phyloP scores from a whole-genome alignment of 2,888 invertebrate species.

The Metallyticus violacea region DNA sequence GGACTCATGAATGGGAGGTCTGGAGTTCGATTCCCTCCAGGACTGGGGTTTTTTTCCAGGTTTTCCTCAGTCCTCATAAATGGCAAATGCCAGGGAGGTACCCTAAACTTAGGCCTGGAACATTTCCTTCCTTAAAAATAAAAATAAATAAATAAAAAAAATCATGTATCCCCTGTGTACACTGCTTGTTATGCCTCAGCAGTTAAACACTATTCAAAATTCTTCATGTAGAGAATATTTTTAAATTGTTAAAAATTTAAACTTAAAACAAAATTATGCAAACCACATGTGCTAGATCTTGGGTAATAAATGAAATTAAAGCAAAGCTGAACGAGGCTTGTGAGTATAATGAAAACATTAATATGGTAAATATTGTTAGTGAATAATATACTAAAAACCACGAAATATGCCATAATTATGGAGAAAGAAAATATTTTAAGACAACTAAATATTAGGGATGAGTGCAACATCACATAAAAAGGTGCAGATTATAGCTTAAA shows the following conservation, averaged over 20 bases:
- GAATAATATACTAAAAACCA: not conserved
- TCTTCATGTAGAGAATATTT: not conserved
- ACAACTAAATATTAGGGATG: not conserved
- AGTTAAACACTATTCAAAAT: too few species aligned
- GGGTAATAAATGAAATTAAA: not conserved
- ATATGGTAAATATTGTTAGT: not conserved
- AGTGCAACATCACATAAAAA: not conserved
- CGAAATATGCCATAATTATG: not conserved
- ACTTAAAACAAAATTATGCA: not conserved
- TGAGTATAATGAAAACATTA: not conserved
- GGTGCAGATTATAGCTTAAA: not conserved
- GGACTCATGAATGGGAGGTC: too few species aligned
- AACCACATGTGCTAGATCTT: not conserved
- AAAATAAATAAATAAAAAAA: too few species aligned
- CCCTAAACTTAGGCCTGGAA: too few species aligned
- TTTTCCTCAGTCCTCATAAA: too few species aligned
- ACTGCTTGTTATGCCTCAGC: too few species aligned
- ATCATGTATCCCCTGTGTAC: too few species aligned
- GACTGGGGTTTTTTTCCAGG: too few species aligned
- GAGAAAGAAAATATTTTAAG: not conserved
- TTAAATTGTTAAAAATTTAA: not conserved
- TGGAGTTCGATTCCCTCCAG: too few species aligned
- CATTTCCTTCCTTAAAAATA: too few species aligned
- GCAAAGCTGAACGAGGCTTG: not conserved
- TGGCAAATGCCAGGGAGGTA: too few species aligned